Percentiles rank a stretch among this genome's conserved stretches.
These are phyloP conservation scores for Tribolium castaneum DNA, from an alignment of 1,140 invertebrate genomes.

Conservation along the genomic window DNA sequence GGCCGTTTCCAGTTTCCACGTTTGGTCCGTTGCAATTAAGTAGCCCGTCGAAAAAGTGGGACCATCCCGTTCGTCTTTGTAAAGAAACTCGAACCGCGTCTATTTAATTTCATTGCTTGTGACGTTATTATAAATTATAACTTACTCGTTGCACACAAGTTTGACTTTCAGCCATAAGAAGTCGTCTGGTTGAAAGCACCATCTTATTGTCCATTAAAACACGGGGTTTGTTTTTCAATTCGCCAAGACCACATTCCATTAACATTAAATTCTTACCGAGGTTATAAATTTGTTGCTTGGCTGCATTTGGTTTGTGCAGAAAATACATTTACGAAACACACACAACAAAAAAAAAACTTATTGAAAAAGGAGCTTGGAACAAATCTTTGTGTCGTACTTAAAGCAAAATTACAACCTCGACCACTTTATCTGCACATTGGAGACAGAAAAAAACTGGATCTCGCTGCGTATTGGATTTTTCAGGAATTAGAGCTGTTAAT, in stretches of 20 bases:
- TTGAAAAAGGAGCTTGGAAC: constrained; percentile 36
- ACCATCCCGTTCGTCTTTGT: constrained; percentile 41
- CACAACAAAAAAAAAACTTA: constrained; percentile 25
- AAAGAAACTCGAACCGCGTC: constrained; percentile 54
- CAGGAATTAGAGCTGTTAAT: constrained; percentile 13
- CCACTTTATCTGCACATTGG: constrained; percentile 20
- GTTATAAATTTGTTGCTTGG: constrained; percentile 56
- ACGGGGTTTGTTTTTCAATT: constrained; percentile 59
- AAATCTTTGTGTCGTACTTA: constrained; percentile 46
- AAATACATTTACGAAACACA: constrained; percentile 6
- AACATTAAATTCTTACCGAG: constrained; percentile 58
- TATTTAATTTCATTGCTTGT: constrained; percentile 58
- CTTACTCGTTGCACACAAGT: constrained; percentile 54
- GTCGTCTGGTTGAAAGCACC: constrained; percentile 59
- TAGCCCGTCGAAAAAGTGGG: constrained; percentile 10
- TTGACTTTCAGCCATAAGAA: constrained; percentile 51
- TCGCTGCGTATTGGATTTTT: not conserved
- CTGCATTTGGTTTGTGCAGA: constrained; percentile 45
- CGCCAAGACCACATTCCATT: constrained; percentile 57
- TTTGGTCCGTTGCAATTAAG: constrained; percentile 14
- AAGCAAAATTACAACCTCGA: constrained; percentile 41
- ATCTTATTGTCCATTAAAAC: constrained; percentile 61
- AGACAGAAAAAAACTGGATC: not conserved
- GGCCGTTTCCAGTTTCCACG: constrained; percentile 18
- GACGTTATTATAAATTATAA: constrained; percentile 59